These are phyloP conservation scores for Ictalurus furcatus DNA, from an alignment of 2,113 vertebrate species.

Conservation along the genomic window DNA sequence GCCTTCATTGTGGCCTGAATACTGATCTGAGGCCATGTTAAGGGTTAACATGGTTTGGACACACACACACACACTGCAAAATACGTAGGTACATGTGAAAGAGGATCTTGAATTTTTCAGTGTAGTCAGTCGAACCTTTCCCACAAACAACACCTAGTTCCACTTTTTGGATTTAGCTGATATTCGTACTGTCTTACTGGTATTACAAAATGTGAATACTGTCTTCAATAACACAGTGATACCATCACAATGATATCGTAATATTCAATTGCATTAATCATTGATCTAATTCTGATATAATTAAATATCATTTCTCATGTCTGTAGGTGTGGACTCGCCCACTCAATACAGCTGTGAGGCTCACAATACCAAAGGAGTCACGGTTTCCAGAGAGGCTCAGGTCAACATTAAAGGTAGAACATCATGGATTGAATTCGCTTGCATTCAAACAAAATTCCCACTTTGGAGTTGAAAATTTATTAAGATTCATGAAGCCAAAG, in stretches of 20 bases:
- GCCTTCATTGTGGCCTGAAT: neutral
- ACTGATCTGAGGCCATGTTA: neutral
- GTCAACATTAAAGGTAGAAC: conserved; percentile 89
- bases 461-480: neutral
- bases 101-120: neutral
- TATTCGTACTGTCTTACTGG: neutral
- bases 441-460: conserved; percentile 6
- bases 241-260: neutral
- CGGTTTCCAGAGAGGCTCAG: conserved; percentile 78
- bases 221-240: neutral
- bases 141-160: neutral
- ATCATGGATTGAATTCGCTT: too few relatives aligned
- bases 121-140: neutral
- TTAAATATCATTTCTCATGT: neutral
- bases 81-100: neutral
- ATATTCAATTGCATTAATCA: neutral
- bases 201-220: neutral
- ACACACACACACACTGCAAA: neutral
- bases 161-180: neutral
- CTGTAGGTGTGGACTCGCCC: conserved; percentile 74
- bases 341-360: conserved; percentile 91
- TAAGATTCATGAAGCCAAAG: neutral
- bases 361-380: conserved; percentile 83
- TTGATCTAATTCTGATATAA: neutral
- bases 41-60: neutral